phyloP scores from a whole-genome alignment of 2,797 vertebrate species.

The Macrochelys suwanniensis region DNA sequence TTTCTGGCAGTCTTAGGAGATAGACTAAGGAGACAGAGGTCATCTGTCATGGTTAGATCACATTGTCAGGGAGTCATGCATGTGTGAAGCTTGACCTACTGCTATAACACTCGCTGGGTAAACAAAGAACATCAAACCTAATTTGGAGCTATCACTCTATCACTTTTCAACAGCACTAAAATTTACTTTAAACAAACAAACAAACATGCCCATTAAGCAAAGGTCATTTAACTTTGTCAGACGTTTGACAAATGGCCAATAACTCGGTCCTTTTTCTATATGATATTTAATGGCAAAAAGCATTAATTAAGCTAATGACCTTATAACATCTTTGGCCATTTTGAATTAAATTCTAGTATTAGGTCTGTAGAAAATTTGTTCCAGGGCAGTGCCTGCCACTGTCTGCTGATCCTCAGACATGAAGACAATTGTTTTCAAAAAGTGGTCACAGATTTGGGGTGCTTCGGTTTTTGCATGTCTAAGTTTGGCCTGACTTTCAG shows the following conservation, averaged over 20 bases:
- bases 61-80: neutral
- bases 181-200: neutral
- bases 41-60: neutral
- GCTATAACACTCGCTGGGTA: neutral
- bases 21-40: neutral
- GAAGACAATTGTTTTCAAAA: neutral
- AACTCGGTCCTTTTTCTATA: neutral
- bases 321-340: neutral
- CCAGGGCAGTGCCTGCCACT: neutral
- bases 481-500: neutral
- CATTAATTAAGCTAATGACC: neutral
- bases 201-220: neutral
- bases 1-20: neutral
- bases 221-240: neutral
- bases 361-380: neutral
- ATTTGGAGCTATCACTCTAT: neutral
- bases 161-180: neutral
- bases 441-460: neutral
- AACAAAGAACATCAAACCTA: neutral
- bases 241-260: neutral
- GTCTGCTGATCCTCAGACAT: neutral
- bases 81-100: neutral
- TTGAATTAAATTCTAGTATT: neutral
- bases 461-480: neutral
- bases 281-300: neutral